A percentile compares a stretch with the other conserved stretches of the same genome.
Conservation (phyloP, 2,797 vertebrate genomes). For the Emys orbicularis region DNA sequence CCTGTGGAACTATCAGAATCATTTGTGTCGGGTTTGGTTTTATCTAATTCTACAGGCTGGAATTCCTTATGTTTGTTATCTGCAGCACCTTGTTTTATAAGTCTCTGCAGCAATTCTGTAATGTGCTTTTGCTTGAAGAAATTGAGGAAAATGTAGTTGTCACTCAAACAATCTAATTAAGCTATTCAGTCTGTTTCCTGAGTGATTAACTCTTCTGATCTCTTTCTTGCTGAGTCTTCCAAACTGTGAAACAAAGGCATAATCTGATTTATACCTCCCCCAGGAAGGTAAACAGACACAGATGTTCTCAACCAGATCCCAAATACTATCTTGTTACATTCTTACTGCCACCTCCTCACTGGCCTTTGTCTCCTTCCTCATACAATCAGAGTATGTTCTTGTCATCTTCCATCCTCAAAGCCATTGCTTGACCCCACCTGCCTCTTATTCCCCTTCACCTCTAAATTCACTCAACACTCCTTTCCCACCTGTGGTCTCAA, state of each 20-base stretch:
- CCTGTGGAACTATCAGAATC: not conserved
- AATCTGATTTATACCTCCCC: not conserved
- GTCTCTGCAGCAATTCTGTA: not conserved
- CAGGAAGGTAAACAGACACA: rapidly evolving
- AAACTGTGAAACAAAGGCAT: not conserved
- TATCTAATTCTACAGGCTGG: not conserved
- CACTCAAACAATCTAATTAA: not conserved
- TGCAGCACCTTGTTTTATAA: no score
- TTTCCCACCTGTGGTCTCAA: not conserved
- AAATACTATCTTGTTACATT: not conserved
- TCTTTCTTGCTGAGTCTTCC: not conserved
- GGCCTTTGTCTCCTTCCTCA: not conserved
- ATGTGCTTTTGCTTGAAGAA: not conserved
- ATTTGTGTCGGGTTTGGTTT: not conserved
- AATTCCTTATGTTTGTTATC: not conserved
- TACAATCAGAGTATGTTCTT: not conserved
- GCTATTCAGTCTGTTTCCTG: no score
- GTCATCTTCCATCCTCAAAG: rapidly evolving
- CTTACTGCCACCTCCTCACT: not conserved
- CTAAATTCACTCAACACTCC: not conserved
- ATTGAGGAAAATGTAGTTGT: not conserved
- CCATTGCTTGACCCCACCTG: not conserved
- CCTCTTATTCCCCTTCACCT: not conserved
- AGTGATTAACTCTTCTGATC: no score
- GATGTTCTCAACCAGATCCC: no score